phyloP scores from a whole-genome alignment of 2,113 vertebrate species.

The Pandion haliaetus region DNA sequence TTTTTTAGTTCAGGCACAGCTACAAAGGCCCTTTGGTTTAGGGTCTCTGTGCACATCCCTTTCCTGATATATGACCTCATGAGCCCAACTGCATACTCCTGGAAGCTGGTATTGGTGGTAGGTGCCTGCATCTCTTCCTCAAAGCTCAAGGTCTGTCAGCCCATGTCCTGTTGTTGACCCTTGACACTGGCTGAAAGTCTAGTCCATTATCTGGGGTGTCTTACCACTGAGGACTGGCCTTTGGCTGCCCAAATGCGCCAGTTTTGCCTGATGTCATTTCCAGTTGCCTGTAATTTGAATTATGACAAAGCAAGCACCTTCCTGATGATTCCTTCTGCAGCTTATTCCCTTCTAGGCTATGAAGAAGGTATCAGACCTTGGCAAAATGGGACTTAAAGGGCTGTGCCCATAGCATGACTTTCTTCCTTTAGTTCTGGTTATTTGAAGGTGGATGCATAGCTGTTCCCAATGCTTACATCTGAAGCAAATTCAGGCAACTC shows the following conservation, averaged over 20 bases:
- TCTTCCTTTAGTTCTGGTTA: not conserved
- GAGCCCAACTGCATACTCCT: not conserved
- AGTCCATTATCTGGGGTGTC: not conserved
- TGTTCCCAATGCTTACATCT: not conserved
- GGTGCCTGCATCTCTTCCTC: not conserved
- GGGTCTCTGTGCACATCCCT: not conserved
- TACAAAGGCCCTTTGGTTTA: not conserved
- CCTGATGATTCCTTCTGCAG: not conserved
- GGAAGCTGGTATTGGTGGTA: not conserved
- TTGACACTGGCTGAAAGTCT: not conserved
- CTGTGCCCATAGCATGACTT: not conserved
- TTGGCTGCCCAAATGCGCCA: not conserved
- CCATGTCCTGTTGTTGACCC: not conserved
- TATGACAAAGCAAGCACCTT: not conserved
- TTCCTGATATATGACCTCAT: not conserved
- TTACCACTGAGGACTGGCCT: not conserved
- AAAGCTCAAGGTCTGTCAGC: not conserved
- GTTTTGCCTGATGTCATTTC: not conserved
- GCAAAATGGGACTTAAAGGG: not conserved
- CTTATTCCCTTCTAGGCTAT: not conserved
- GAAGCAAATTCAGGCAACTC: not conserved
- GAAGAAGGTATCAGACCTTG: not conserved
- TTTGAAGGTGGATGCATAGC: not conserved
- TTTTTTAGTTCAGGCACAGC: not conserved
- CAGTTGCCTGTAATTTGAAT: not conserved